Conservation (phyloP, 2,113 vertebrate species). For the Amphiprion ocellaris region DNA sequence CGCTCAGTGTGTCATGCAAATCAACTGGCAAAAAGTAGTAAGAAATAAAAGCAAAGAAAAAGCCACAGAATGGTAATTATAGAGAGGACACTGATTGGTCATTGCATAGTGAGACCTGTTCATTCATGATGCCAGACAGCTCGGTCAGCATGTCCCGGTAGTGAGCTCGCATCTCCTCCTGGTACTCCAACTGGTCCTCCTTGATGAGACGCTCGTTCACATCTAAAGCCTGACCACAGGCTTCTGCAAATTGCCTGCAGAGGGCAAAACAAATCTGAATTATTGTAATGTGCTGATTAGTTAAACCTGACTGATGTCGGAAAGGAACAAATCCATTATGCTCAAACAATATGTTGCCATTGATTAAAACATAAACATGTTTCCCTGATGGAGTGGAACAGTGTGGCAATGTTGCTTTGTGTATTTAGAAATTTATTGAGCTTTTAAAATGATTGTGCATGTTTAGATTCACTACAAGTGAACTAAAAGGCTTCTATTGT, state of each 20-base stretch:
- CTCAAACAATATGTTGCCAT: too few species aligned
- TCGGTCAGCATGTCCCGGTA: slow-evolving; percentile 96
- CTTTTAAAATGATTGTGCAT: too few species aligned
- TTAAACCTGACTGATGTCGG: too few species aligned
- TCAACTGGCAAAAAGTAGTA: background rate
- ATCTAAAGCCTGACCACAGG: slow-evolving; percentile 95
- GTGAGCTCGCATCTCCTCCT: slow-evolving; percentile 97
- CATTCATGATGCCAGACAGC: slow-evolving; percentile 95
- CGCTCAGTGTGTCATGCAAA: slow-evolving; percentile 9
- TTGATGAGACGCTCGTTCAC: slow-evolving; percentile 98
- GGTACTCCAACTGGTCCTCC: slow-evolving; percentile 98
- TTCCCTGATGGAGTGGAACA: too few species aligned
- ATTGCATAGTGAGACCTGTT: slow-evolving; percentile 88
- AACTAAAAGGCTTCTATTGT: too few species aligned
- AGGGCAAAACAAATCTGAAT: background rate
- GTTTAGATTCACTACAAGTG: too few species aligned
- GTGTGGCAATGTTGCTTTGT: too few species aligned
- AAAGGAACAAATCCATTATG: too few species aligned
- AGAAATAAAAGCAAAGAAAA: background rate
- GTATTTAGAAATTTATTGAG: too few species aligned
- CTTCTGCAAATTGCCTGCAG: slow-evolving; percentile 95
- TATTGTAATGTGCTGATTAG: background rate
- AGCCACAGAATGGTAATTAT: background rate
- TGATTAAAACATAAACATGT: too few species aligned
- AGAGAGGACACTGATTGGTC: slow-evolving; percentile 13